Percentiles rank a stretch among this genome's conserved stretches.
phyloP scores from a whole-genome alignment of 2,113 vertebrate genomes.

The Lagopus muta region DNA sequence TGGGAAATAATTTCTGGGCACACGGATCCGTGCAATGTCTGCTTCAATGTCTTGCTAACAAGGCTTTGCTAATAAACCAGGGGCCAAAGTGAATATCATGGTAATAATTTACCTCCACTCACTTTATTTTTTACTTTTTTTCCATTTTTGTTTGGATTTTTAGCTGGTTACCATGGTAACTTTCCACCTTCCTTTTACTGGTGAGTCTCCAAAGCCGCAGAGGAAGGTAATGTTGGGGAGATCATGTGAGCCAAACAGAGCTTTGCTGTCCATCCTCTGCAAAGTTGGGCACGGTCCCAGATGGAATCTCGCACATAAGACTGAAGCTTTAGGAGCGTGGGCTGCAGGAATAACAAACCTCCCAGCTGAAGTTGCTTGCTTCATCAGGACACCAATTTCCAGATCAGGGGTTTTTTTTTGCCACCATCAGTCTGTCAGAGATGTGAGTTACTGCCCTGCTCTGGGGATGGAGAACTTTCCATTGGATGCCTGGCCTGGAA shows the following conservation, averaged over 20 bases:
- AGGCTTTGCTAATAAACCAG: not conserved
- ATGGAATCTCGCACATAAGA: not conserved
- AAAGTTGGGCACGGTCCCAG: fast-evolving
- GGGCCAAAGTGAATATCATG: not conserved
- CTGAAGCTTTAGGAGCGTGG: not conserved
- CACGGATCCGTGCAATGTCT: fast-evolving
- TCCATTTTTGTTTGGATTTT: not conserved
- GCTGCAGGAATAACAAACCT: not conserved
- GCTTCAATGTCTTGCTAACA: not conserved
- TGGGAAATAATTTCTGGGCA: not conserved
- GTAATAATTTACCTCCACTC: not conserved
- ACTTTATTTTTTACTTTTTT: not conserved
- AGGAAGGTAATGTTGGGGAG: not conserved
- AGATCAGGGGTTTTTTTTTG: not conserved
- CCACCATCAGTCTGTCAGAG: not conserved
- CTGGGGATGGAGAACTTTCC: not conserved
- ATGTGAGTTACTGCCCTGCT: not conserved
- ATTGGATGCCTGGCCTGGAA: not conserved
- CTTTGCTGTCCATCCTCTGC: not conserved
- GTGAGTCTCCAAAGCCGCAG: not conserved
- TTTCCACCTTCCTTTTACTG: not conserved
- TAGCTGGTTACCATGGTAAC: conserved; percentile 6
- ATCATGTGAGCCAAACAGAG: not conserved
- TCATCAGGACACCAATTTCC: not conserved
- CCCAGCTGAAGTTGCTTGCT: not conserved